These are phyloP conservation scores for Aphelocoma californica DNA, from an alignment of 2,797 vertebrate genomes.

Conservation along the genomic window DNA sequence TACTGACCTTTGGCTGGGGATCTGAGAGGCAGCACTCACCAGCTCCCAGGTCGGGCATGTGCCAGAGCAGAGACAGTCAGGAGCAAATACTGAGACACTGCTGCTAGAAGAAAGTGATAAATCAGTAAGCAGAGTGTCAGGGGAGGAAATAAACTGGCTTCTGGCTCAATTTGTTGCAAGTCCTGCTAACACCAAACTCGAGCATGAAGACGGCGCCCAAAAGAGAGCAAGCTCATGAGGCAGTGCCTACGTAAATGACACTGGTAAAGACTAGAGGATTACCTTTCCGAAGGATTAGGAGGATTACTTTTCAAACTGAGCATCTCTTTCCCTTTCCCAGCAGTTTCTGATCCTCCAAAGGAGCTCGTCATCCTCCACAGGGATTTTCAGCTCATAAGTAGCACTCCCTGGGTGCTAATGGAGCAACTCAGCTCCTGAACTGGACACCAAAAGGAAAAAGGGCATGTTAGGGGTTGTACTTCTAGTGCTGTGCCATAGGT, in stretches of 20 bases:
- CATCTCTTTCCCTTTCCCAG: background rate
- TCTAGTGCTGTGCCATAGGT: background rate
- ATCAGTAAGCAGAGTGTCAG: background rate
- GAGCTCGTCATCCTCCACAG: background rate
- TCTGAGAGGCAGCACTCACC: background rate
- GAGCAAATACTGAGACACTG: background rate
- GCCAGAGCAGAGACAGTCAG: background rate
- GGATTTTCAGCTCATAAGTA: background rate
- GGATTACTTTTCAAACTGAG: background rate
- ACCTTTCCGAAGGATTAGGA: background rate
- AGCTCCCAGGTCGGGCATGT: background rate
- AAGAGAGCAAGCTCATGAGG: background rate
- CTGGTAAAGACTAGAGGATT: background rate
- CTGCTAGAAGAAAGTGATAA: slow-evolving; percentile 17
- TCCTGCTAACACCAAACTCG: background rate
- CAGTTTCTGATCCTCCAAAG: background rate
- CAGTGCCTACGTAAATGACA: background rate
- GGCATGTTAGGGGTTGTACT: background rate
- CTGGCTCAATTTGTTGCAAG: background rate
- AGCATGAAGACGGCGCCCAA: background rate
- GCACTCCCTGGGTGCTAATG: background rate
- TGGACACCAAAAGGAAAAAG: background rate
- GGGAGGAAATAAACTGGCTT: background rate
- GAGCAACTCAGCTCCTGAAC: background rate
- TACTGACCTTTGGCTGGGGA: background rate